Evolutionary conservation across 2,797 vertebrate genomes (phyloP).

Genomic region (Champsocephalus gunnari): DNA sequence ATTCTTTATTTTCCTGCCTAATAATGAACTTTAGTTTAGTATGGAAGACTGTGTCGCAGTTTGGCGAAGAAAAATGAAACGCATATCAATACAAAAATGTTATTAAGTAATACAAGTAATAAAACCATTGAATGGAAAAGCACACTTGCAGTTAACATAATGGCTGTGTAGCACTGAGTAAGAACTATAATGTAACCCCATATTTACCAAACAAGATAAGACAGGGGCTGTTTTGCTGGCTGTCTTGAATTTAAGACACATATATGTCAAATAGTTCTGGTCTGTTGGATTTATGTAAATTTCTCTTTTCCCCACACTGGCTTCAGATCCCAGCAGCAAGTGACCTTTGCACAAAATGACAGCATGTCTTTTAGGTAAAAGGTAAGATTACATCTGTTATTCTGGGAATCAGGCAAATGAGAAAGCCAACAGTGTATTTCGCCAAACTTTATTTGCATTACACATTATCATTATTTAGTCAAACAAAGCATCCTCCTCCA

Average conservation of each 20-base stretch:
- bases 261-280: not conserved
- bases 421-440: not conserved
- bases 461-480: too few relatives aligned
- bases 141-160: not conserved
- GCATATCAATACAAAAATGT: too few relatives aligned
- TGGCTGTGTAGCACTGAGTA: not conserved
- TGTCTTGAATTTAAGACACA: not conserved
- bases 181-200: not conserved
- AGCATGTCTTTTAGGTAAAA: constrained; percentile 41
- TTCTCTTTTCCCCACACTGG: not conserved
- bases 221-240: not conserved
- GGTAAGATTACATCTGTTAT: constrained; percentile 14
- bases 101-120: too few relatives aligned
- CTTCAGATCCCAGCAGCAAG: constrained; percentile 21
- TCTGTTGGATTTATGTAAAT: not conserved
- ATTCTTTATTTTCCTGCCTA: not conserved
- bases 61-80: too few relatives aligned
- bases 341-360: constrained; percentile 46
- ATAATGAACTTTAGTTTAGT: not conserved
- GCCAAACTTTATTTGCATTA: not conserved
- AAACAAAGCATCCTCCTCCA: not conserved
- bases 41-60: too few relatives aligned
- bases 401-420: not conserved
- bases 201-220: not conserved
- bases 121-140: not conserved